A percentile compares a stretch with the other conserved stretches of the same genome.
phyloP scores from a whole-genome alignment of 2,888 invertebrate genomes.

The Ichneumon xanthorius region DNA sequence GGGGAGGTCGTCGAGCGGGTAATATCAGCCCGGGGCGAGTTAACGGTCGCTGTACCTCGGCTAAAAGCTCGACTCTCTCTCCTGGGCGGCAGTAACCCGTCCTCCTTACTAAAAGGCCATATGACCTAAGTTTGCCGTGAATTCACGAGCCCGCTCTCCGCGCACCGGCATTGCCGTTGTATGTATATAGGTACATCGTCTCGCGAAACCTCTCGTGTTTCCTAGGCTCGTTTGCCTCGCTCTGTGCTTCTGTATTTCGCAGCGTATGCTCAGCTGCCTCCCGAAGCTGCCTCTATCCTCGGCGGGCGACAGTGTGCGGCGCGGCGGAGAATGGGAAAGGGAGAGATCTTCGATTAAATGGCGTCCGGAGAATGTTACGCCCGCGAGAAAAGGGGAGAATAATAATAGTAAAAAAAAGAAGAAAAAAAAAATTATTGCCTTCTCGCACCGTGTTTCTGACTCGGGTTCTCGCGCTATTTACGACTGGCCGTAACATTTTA shows the following conservation, averaged over 20 bases:
- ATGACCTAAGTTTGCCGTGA: slow-evolving; percentile 72
- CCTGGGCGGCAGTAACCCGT: slow-evolving; percentile 68
- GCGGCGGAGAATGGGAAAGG: not conserved
- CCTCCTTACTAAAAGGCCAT: slow-evolving; percentile 72
- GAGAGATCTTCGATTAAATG: slow-evolving; percentile 20
- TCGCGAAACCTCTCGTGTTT: slow-evolving; percentile 30
- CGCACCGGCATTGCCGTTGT: slow-evolving; percentile 6
- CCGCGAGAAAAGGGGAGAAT: not conserved
- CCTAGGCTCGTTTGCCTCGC: slow-evolving; percentile 22
- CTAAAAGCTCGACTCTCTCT: slow-evolving; percentile 74
- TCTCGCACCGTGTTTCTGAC: slow-evolving; percentile 6
- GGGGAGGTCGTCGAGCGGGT: slow-evolving; percentile 54
- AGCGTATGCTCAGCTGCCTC: slow-evolving; percentile 3
- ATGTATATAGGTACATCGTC: slow-evolving; percentile 42
- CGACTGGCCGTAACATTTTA: slow-evolving; percentile 56
- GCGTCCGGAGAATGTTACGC: slow-evolving; percentile 14
- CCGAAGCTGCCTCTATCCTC: not conserved
- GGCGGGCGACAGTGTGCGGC: not conserved
- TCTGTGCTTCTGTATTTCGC: slow-evolving; percentile 1
- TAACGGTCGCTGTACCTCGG: slow-evolving; percentile 73
- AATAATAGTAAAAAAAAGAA: slow-evolving; percentile 21
- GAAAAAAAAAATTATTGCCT: slow-evolving; percentile 23
- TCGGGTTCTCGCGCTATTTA: slow-evolving; percentile 33
- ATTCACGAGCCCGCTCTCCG: slow-evolving; percentile 68
- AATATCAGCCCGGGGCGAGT: slow-evolving; percentile 71